These are phyloP conservation scores for Catharus bicknelli DNA, from an alignment of 2,113 vertebrate genomes.

Conservation along the genomic window DNA sequence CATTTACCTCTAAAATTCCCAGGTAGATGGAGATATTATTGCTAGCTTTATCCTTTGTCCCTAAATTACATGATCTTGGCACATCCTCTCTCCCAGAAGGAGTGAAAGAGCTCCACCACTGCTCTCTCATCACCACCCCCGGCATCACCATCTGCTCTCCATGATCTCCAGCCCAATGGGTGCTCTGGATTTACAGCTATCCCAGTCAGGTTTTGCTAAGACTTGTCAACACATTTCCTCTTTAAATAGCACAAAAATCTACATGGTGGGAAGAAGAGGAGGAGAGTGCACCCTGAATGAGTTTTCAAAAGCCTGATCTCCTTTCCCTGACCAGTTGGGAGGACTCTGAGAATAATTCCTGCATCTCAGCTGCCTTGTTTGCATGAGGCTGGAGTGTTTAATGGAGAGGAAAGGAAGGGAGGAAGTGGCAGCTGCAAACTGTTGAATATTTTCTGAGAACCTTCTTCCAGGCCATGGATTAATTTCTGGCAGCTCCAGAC, in stretches of 20 bases:
- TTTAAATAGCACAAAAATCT: conserved; percentile 28
- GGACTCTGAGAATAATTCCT: not conserved
- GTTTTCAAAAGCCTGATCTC: not conserved
- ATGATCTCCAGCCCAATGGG: not conserved
- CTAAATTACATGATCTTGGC: not conserved
- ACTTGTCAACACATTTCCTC: not conserved
- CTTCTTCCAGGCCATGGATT: not conserved
- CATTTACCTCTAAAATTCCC: not conserved
- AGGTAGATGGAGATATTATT: not conserved
- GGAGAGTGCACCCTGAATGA: not conserved
- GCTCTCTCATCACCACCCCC: not conserved
- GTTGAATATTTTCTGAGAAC: not conserved
- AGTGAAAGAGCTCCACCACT: not conserved
- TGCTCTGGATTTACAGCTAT: not conserved
- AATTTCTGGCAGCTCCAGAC: not conserved
- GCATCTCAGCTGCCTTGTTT: not conserved
- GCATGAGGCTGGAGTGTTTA: not conserved
- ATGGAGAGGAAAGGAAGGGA: not conserved
- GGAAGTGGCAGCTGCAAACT: not conserved
- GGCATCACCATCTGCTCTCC: not conserved
- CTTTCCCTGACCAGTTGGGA: not conserved
- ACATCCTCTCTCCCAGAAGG: not conserved
- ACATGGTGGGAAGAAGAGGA: too few relatives aligned
- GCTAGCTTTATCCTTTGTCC: not conserved
- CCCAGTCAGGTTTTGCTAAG: not conserved